Conservation (phyloP, 1,140 invertebrate genomes). For the Coenobita brevimanus region DNA sequence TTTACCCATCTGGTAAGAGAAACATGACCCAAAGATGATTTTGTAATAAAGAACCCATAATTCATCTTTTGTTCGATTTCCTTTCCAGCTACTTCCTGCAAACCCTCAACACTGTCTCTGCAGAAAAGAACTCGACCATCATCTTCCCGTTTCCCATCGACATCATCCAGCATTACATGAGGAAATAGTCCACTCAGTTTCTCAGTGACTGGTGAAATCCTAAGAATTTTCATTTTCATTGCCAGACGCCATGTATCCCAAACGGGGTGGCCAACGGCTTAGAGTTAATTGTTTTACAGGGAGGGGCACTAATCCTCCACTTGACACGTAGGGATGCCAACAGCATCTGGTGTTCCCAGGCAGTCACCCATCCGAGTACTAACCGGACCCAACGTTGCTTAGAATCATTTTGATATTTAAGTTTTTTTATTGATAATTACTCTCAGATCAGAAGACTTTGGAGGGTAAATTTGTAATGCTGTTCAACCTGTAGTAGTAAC, state of each 20-base stretch:
- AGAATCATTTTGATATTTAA: neutral
- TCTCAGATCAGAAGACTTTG: too few species aligned
- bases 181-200: conserved; percentile 17
- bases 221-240: too few species aligned
- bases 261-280: too few species aligned
- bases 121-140: conserved; percentile 98
- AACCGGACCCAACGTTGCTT: too few species aligned
- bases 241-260: too few species aligned
- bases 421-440: neutral
- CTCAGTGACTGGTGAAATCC: neutral
- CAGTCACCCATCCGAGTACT: too few species aligned
- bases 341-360: too few species aligned
- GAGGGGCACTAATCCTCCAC: too few species aligned
- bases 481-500: too few species aligned
- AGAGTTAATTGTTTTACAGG: too few species aligned
- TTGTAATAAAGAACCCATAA: neutral
- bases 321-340: too few species aligned
- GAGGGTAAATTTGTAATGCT: too few species aligned
- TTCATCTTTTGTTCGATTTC: conserved; percentile 21
- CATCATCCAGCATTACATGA: conserved; percentile 76
- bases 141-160: conserved; percentile 97
- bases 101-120: conserved; percentile 94
- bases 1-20: conserved; percentile 4
- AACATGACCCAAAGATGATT: neutral
- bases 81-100: conserved; percentile 80